A percentile compares a stretch with the other conserved stretches of the same genome.
These are phyloP conservation scores for Abramis brama DNA, from an alignment of 2,113 vertebrate genomes.

Conservation along the genomic window DNA sequence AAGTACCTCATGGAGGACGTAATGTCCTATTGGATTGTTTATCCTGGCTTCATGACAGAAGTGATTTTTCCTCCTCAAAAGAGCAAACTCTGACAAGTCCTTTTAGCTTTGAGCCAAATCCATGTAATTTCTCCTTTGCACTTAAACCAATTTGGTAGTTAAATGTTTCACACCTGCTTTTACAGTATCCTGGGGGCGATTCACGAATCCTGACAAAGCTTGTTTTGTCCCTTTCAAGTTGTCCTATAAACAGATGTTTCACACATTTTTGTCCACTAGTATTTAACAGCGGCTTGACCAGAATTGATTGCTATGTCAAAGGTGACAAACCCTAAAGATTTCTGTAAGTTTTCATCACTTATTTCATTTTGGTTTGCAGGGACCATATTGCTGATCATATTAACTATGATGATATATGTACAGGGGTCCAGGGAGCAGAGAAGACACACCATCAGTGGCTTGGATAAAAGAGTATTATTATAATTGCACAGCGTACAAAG, in stretches of 20 bases:
- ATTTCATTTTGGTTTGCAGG: background rate
- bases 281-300: background rate
- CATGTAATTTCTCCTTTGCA: conserved; percentile 40
- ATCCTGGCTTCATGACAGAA: conserved; percentile 15
- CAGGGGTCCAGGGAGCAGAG: background rate
- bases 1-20: conserved; percentile 2
- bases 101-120: conserved; percentile 59
- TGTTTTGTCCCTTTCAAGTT: conserved; percentile 43
- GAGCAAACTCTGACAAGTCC: conserved; percentile 52
- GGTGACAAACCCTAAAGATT: background rate
- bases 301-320: background rate
- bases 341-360: background rate
- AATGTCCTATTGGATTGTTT: conserved; percentile 6
- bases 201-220: conserved; percentile 35
- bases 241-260: conserved; percentile 48
- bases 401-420: background rate
- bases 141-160: conserved; percentile 55
- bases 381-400: background rate
- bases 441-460: background rate
- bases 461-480: conserved; percentile 3
- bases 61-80: conserved; percentile 52
- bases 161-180: conserved; percentile 51
- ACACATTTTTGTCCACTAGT: background rate
- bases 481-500: conserved; percentile 3
- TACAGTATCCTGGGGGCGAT: conserved; percentile 32